These are phyloP conservation scores for Furcula furcula DNA, from an alignment of 2,888 invertebrate species.

Conservation along the genomic window DNA sequence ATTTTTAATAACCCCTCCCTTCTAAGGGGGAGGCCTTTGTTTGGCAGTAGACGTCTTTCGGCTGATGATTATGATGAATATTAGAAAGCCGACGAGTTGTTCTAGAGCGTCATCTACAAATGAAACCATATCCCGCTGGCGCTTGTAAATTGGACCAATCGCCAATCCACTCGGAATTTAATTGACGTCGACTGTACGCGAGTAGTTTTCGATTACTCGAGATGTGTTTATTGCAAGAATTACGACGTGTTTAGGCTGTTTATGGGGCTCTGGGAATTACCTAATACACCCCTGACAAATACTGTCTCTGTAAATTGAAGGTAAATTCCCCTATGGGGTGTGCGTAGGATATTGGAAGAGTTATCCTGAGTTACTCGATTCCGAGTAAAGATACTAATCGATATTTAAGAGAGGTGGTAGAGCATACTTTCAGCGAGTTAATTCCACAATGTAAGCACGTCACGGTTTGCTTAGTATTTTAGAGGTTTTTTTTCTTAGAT, in stretches of 20 bases:
- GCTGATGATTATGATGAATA: no score
- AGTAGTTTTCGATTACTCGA: constrained; percentile 44
- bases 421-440: no score
- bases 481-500: no score
- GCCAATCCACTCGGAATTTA: neutral
- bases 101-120: no score
- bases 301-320: neutral
- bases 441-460: no score
- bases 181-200: constrained; percentile 19
- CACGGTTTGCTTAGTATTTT: no score
- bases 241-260: constrained; percentile 19
- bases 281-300: neutral
- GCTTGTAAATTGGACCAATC: neutral
- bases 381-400: no score
- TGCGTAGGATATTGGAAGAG: neutral
- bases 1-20: no score
- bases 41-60: no score
- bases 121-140: neutral
- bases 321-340: neutral
- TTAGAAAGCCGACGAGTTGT: no score
- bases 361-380: neutral
- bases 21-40: no score
- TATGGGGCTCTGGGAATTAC: constrained; percentile 1
- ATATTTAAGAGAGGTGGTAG: no score
- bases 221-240: constrained; percentile 32